Evolutionary conservation across 2,888 invertebrate genomes (phyloP), one percentile per base, ranked within the genome.

Genomic region (Idaea straminata): DNA sequence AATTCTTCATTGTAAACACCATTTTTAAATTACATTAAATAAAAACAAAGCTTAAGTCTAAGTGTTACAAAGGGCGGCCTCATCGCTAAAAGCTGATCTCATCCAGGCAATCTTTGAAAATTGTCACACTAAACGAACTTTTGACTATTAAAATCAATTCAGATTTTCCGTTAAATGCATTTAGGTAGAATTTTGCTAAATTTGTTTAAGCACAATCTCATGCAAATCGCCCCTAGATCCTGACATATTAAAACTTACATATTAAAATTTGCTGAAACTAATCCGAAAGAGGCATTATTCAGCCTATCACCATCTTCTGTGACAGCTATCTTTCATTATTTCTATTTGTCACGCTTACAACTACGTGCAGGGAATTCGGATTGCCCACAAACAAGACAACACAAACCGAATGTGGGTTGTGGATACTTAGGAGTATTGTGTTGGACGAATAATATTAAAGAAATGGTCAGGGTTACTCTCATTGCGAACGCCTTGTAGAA

Each of bases 301-400:
- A 47, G 6, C 13, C 47, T 47, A 7, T 47, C 7, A 47, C 47
- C 47, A 47, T 47, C 47, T 4, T 47, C 47, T 7, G 47, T 47
- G 47, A 13, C 47, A 47, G 47, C 47, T 47, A 47, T 47, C 13
- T 47, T 47, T 47, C 47, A 47, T 47, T 47, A 47, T 47, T 47
- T 47, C 47, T 47, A 47, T 47, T 47, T 47, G 47, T 47, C 47
- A 47, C 47, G 47, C 47, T 47, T 47, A 47, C 47, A 47, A 47
- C 7, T 47, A 47, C 47, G 47, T 47, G 47, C 47, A 47, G 47
- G 7, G 47, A 47, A 47, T 47, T 47, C 2, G 13, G 47, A 47
- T 47, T 47, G 10, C 47, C 25, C 47, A 47, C 10, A 47, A 47
- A 47, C 47, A 47, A 47, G 13, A 47, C 47, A 47, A 47, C 47